Evolutionary conservation across 64 coral and sea anemone genomes (phyloP).

Genomic region (Montipora foliosa): DNA sequence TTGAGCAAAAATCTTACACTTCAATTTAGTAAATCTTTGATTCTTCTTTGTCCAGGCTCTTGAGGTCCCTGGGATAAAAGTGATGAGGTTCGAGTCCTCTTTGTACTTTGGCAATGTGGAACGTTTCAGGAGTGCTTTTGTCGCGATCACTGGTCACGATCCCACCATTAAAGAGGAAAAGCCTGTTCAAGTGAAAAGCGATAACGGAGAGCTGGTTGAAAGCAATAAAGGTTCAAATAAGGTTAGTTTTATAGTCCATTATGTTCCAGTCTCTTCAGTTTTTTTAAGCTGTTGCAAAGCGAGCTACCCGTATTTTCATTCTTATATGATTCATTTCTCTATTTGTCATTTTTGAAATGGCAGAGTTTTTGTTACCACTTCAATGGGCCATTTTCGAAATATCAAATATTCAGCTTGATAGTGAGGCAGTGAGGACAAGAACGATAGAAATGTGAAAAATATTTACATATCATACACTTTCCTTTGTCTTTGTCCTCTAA

Average conservation of each 20-base stretch:
- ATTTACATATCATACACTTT: no score
- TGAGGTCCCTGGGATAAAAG: conserved; percentile 80
- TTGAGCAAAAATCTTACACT: background rate
- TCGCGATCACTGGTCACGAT: conserved; percentile 8
- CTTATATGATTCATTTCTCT: no score
- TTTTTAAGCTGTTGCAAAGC: no score
- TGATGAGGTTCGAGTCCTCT: conserved; percentile 86
- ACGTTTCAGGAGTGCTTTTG: conserved; percentile 66
- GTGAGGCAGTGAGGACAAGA: no score
- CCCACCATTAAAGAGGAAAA: conserved; percentile 10
- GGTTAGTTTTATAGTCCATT: background rate
- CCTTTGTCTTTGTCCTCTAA: no score
- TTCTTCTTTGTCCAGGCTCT: conserved; percentile 41
- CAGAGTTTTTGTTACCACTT: no score
- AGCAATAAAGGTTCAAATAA: background rate
- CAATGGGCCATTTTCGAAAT: no score
- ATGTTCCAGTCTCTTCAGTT: no score
- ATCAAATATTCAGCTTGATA: no score
- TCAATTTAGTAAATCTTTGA: background rate
- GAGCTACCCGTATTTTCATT: no score
- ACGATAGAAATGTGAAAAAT: no score
- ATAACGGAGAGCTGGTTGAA: background rate
- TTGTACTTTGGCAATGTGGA: conserved; percentile 88
- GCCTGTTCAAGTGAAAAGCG: background rate
- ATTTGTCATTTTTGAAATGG: no score